Conservation (phyloP, 1,140 invertebrate genomes). For the Microplitis mediator region DNA sequence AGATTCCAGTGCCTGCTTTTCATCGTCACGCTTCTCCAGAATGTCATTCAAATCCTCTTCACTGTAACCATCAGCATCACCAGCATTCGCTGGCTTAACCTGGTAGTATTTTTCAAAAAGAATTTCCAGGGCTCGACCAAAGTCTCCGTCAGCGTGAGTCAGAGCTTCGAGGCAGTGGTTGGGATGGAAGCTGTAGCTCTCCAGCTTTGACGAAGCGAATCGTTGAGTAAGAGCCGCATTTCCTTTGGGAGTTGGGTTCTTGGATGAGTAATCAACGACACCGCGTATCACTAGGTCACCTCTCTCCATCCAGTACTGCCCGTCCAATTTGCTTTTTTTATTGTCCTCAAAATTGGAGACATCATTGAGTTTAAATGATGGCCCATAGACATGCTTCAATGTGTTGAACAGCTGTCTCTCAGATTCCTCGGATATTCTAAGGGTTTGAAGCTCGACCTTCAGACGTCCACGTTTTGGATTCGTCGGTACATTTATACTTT, state of each 20-base stretch:
- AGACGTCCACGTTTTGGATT: conserved; percentile 41
- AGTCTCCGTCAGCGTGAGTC: conserved; percentile 66
- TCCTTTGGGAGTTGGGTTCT: conserved; percentile 59
- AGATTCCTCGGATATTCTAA: conserved; percentile 69
- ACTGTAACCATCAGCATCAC: conserved; percentile 37
- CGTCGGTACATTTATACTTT: not conserved
- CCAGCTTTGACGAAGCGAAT: conserved; percentile 73
- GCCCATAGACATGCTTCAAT: conserved; percentile 72
- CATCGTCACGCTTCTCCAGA: conserved; percentile 69
- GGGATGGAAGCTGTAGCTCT: conserved; percentile 73
- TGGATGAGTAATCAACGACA: conserved; percentile 69
- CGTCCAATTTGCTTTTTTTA: conserved; percentile 69
- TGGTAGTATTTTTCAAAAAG: conserved; percentile 74
- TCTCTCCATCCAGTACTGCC: conserved; percentile 75
- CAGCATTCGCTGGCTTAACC: conserved; percentile 45
- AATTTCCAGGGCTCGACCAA: conserved; percentile 71
- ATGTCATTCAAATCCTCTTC: conserved; percentile 63
- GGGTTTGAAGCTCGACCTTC: conserved; percentile 75
- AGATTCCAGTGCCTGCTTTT: conserved; percentile 74
- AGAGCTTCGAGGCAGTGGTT: conserved; percentile 77
- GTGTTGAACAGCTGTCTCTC: conserved; percentile 75
- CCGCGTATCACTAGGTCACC: conserved; percentile 75
- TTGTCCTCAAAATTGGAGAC: conserved; percentile 63
- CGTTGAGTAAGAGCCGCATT: conserved; percentile 68
- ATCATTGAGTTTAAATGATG: conserved; percentile 62